Percentiles rank a stretch among this genome's conserved stretches.
Conservation (phyloP, 2,113 vertebrate species). For the Synodontis membranacea region DNA sequence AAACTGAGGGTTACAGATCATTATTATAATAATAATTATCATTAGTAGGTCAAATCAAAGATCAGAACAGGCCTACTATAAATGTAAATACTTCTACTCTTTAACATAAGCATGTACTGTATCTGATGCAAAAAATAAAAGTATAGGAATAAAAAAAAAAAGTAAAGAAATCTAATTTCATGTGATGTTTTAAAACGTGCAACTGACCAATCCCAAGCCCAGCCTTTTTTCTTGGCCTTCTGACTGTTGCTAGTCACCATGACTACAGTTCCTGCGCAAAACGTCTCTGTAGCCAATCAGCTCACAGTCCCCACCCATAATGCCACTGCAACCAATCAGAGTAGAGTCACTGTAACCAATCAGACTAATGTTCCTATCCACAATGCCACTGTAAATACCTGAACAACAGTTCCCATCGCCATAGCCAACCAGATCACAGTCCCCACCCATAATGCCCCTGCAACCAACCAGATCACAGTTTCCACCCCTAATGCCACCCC, state of each 20-base stretch:
- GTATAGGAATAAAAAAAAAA: not conserved
- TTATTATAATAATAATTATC: not conserved
- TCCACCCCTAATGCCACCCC: not conserved
- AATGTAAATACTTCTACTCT: not conserved
- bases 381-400: too few relatives aligned
- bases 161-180: not conserved
- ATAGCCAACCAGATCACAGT: not conserved
- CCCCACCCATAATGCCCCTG: not conserved
- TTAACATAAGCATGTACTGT: not conserved
- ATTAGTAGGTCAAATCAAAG: not conserved
- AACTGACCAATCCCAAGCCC: constrained; percentile 13
- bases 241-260: not conserved
- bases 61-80: constrained; percentile 1
- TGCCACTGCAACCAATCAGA: not conserved
- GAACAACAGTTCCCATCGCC: too few relatives aligned
- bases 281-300: not conserved
- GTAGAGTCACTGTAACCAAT: not conserved
- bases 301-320: not conserved
- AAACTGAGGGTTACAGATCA: not conserved
- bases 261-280: not conserved
- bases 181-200: not conserved
- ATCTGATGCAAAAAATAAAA: not conserved
- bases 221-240: not conserved
- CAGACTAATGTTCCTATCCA: not conserved
- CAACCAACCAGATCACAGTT: not conserved